phyloP scores from a whole-genome alignment of 2,888 invertebrate genomes.

The Acanthopleura granulata region DNA sequence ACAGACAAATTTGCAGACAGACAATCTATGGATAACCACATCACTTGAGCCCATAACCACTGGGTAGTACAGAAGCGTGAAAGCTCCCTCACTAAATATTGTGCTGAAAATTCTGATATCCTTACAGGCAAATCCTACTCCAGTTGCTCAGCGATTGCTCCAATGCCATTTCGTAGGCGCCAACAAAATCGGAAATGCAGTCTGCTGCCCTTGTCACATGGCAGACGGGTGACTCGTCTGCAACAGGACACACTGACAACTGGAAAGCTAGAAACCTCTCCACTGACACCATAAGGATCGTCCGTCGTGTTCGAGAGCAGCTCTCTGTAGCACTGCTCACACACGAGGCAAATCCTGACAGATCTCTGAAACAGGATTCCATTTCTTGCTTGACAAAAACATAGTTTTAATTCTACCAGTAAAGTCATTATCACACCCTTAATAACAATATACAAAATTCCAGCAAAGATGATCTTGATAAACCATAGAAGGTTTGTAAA shows the following conservation, averaged over 20 bases:
- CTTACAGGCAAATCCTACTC: background rate
- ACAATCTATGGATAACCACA: too few relatives aligned
- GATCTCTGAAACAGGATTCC: background rate
- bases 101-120: background rate
- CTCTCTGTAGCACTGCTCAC: background rate
- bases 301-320: background rate
- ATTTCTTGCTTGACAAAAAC: background rate
- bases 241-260: background rate
- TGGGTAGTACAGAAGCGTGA: too few relatives aligned
- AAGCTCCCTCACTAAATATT: too few relatives aligned
- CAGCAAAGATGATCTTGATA: background rate
- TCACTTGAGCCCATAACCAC: too few relatives aligned
- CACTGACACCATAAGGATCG: background rate
- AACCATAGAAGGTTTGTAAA: background rate
- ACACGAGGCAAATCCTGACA: background rate
- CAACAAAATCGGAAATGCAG: background rate
- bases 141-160: background rate
- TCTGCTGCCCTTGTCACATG: background rate
- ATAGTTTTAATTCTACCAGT: too few relatives aligned
- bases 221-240: background rate
- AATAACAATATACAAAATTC: too few relatives aligned
- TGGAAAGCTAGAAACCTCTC: constrained; percentile 7
- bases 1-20: too few relatives aligned
- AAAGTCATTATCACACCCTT: too few relatives aligned
- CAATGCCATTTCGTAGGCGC: background rate